Base-by-base conservation (phyloP, 1,140 invertebrate species). In the Psilanteris sp. region DNA sequence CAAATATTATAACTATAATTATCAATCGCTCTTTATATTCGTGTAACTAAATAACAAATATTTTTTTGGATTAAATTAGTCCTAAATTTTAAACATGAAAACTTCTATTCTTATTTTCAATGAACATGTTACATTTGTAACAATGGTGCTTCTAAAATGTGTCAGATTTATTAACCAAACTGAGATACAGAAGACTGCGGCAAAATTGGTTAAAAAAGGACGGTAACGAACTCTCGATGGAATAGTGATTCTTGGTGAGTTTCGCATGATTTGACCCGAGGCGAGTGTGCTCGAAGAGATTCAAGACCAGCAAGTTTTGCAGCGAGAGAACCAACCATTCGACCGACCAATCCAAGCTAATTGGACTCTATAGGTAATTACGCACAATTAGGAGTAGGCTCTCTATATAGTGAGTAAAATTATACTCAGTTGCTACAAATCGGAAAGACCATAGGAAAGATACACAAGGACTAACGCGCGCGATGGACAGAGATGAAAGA, bases 321-420 rank as follows among this genome's bases (percentile, higher is more conserved):
- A 41, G 61, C 67, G 43, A 70, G 59, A 48, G 36, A 62, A 55
- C 54, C 46, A 13, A 61, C 48, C 32, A 41, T 62, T 54, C 54
- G 24, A 31, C 55, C 32, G 36, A 73, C 62, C 75, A 77, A 71
- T 71, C 54, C 67, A 50, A 62, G 48, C 74, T 77, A 72, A 77
- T 78, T 74, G 70, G 76, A 62, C 62, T 52, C 62, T 43, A 66
- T 62, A 70, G 68, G 50, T 86, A 87, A 87, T 87, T 87, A 82
- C 84, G 84, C 79, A 79, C 85, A 87, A 87, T 86, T 86, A 77
- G 75, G 68, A 64, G 55, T 64, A 66, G 66, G 36, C 57, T 44
- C 50, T 32, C 61, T 57, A 62, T 43, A 55, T 61, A 37, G 37
- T 43, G 67, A 77, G 61, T 55, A 72, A 67, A 72, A 66, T 57